Percentiles rank a stretch among this genome's conserved stretches.
phyloP scores from a whole-genome alignment of 2,797 vertebrate genomes.

The Varecia variegata region DNA sequence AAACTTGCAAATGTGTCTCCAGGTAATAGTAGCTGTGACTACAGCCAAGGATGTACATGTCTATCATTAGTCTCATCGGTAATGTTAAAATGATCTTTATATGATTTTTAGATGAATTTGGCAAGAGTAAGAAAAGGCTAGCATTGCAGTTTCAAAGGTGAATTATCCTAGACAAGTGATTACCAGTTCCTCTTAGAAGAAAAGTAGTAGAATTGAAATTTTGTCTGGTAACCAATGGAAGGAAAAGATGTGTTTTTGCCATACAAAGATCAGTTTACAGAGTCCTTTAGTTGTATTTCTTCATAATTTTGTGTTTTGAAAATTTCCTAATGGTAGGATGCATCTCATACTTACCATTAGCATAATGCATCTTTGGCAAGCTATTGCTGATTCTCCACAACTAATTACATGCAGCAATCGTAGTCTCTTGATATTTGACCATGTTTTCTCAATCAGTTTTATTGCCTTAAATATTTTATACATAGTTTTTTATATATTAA shows the following conservation, averaged over 20 bases:
- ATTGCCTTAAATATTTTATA: not conserved
- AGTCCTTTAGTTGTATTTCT: not conserved
- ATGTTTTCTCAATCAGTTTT: not conserved
- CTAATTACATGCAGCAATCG: not conserved
- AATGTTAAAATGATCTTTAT: not conserved
- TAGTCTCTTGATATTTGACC: not conserved
- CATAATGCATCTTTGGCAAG: not conserved
- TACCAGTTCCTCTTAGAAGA: not conserved
- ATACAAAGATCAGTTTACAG: not conserved
- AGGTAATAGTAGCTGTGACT: not conserved
- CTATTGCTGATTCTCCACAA: not conserved
- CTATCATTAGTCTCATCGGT: not conserved
- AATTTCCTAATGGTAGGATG: not conserved
- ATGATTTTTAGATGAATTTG: not conserved
- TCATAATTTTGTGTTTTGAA: not conserved
- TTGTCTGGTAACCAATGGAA: not conserved
- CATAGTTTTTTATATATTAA: not conserved
- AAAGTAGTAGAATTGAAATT: not conserved
- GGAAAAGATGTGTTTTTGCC: not conserved
- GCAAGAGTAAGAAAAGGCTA: not conserved
- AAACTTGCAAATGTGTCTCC: conserved; percentile 34
- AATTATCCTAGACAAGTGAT: not conserved
- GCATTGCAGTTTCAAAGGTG: not conserved
- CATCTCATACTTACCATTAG: not conserved
- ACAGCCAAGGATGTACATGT: not conserved